phyloP scores from a whole-genome alignment of 1,140 invertebrate genomes.

The Mactra quadrangularis region DNA sequence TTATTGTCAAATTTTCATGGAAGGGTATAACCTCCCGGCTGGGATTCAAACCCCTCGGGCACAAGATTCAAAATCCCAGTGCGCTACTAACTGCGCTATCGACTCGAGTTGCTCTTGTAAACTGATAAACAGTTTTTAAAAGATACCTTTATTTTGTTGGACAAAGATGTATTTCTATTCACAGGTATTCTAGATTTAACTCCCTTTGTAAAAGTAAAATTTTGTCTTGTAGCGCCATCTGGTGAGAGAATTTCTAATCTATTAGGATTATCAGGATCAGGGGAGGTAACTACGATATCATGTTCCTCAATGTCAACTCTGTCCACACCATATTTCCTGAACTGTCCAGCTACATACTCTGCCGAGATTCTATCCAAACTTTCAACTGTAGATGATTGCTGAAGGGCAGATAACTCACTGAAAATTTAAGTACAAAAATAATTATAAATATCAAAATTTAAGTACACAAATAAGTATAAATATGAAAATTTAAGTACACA shows the following conservation, averaged over 20 bases:
- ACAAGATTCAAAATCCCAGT: too few species aligned
- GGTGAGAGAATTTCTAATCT: conserved; percentile 30
- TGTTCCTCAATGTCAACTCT: conserved; percentile 36
- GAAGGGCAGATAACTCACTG: conserved; percentile 17
- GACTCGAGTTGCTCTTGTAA: too few species aligned
- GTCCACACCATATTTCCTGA: conserved; percentile 34
- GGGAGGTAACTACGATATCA: conserved; percentile 46
- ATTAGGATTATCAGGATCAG: conserved; percentile 44
- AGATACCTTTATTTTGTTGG: too few species aligned
- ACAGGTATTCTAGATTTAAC: background rate
- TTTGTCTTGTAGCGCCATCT: conserved; percentile 23
- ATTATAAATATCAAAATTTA: background rate
- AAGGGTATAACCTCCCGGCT: too few species aligned
- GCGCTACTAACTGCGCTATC: too few species aligned
- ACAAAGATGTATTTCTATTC: too few species aligned
- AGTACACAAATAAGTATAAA: background rate
- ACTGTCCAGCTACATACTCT: conserved; percentile 4
- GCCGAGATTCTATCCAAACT: background rate
- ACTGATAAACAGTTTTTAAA: too few species aligned
- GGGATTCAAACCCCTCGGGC: too few species aligned
- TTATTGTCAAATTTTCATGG: too few species aligned
- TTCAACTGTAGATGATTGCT: background rate
- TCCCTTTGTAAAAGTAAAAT: conserved; percentile 13
- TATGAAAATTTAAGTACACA: background rate
- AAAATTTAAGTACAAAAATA: background rate